These are phyloP conservation scores for Collichthys lucidus DNA, from an alignment of 2,113 vertebrate genomes.

Conservation along the genomic window DNA sequence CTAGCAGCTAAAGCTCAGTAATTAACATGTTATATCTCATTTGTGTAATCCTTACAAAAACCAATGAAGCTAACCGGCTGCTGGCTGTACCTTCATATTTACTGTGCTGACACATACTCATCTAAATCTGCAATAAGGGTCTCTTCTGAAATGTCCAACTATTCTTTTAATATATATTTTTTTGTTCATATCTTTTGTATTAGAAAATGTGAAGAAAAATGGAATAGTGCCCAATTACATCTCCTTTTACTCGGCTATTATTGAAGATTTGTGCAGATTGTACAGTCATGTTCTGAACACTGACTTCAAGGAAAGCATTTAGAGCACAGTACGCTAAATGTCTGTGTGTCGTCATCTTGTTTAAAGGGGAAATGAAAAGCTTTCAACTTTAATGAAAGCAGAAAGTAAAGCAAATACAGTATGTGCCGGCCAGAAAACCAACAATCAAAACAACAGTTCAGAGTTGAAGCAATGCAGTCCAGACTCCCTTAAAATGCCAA, in stretches of 20 bases:
- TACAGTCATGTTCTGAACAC: not conserved
- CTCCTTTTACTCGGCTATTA: not conserved
- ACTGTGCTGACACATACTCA: not conserved
- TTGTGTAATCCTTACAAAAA: no score
- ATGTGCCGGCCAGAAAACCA: not conserved
- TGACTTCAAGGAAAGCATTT: not conserved
- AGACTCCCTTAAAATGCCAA: not conserved
- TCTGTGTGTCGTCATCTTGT: not conserved
- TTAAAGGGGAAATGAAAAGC: constrained; percentile 40
- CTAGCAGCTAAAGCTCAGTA: not conserved
- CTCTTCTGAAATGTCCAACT: not conserved
- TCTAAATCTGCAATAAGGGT: not conserved
- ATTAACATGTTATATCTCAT: not conserved
- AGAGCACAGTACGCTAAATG: not conserved
- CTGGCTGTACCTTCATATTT: no score
- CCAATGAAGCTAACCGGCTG: no score
- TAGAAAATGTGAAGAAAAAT: not conserved
- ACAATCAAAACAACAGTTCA: constrained; percentile 12
- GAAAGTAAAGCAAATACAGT: not conserved
- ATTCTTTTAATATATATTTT: not conserved
- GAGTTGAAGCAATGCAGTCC: not conserved
- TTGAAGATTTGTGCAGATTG: constrained; percentile 9
- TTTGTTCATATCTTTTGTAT: not conserved
- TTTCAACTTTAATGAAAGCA: constrained; percentile 41
- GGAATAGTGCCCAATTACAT: not conserved